These are phyloP conservation scores for Coturnix japonica DNA, from an alignment of 2,113 vertebrate genomes.

Conservation along the genomic window DNA sequence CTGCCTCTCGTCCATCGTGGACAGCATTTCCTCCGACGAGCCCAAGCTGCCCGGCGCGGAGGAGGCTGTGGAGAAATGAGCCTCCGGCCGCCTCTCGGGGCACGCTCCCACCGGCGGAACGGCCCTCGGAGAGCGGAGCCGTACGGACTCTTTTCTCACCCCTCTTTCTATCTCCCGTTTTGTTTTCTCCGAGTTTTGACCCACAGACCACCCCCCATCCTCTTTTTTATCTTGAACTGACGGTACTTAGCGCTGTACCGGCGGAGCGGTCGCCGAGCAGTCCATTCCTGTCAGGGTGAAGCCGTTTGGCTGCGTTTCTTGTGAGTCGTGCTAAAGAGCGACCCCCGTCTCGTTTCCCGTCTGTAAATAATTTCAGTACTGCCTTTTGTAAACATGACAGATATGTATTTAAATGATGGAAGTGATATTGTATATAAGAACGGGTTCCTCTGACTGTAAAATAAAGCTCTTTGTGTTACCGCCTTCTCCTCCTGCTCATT, in stretches of 20 bases:
- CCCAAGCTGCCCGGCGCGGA: slow-evolving; percentile 76
- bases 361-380: slow-evolving; percentile 77
- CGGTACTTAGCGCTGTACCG: slow-evolving; percentile 37
- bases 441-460: slow-evolving; percentile 65
- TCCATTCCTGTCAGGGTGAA: slow-evolving; percentile 79
- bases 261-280: slow-evolving; percentile 61
- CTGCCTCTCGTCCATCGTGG: slow-evolving; percentile 95
- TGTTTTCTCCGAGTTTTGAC: slow-evolving; percentile 23
- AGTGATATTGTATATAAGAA: slow-evolving; percentile 75
- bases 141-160: not conserved
- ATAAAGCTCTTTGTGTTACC: slow-evolving; percentile 77
- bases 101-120: not conserved
- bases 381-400: slow-evolving; percentile 68
- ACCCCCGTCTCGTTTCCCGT: not conserved
- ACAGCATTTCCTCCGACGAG: slow-evolving; percentile 93
- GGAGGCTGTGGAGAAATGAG: slow-evolving; percentile 80
- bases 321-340: slow-evolving; percentile 62
- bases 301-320: slow-evolving; percentile 40
- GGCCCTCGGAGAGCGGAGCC: not conserved
- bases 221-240: slow-evolving; percentile 25
- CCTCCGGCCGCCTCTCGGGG: not conserved
- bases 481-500: not conserved
- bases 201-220: not conserved
- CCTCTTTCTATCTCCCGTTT: not conserved
- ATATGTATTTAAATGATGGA: slow-evolving; percentile 73